Base-by-base conservation (phyloP, 2,797 vertebrate species). In the Epinephelus awoara region DNA sequence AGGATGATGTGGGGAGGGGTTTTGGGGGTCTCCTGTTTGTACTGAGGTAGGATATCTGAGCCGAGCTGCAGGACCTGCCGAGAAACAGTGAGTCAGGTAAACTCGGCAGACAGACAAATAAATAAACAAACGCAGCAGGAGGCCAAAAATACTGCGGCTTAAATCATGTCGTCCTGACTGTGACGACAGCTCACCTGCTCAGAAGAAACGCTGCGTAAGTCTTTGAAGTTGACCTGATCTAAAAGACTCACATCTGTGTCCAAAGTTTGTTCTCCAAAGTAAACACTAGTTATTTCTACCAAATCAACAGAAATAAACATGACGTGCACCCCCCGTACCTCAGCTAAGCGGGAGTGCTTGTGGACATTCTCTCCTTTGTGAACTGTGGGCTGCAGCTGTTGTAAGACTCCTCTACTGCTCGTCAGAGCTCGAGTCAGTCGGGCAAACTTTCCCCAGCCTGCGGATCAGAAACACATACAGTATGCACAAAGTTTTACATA, bases 11-110 rank as follows among this genome's bases (percentile, higher is more conserved):
- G 98, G 0, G 98, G 98, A 0, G 98, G 98, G 23, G 98, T 99
- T 95, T 99, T 99, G 87, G 98, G 98, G 54, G 98, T 98, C 92
- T 99, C 98, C 94, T 99, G 98, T 88, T 99, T 99, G 94, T 99
- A 99, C 90, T 99, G 98, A 18, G 98, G 98, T 83, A 99, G 96
- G 80, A 99, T 98, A 84, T 99, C 98, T 14, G 98, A 99, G 89
- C 98, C 98, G 54, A 99, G 96, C 91, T 99, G 98, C 82, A 99
- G 92, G n/a, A 99, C 98, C 98, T 99, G 94, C 25, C 78, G 55
- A 44, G 59, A 71, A 23, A 5, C 21, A 15, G 47, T 0, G 2
- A 38, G 66, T 67, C 70, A 76, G 29, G 19, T 21, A 84, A 77
- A 59, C 55, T 67, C 10, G 55, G 46, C 14, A 64, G 50, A 68